Percentiles rank a stretch among this genome's conserved stretches.
These are phyloP conservation scores for Phaethornis superciliosus DNA, from an alignment of 2,113 vertebrate genomes.

Conservation along the genomic window DNA sequence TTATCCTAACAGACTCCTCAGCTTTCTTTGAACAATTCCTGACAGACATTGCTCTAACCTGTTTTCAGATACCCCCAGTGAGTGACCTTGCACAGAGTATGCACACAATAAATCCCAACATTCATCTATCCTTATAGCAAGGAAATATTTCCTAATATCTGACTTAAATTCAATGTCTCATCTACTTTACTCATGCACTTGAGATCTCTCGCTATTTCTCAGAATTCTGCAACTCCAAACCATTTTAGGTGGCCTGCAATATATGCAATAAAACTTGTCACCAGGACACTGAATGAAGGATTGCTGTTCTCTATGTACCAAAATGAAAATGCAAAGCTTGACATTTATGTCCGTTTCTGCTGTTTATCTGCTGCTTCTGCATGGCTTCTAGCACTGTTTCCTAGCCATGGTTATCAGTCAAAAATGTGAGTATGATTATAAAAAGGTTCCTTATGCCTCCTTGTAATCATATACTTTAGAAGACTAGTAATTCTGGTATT, in stretches of 20 bases:
- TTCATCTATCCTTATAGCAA: not conserved
- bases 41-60: not conserved
- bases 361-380: conserved; percentile 44
- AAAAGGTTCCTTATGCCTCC: not conserved
- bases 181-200: not conserved
- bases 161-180: not conserved
- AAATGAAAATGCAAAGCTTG: conserved; percentile 56
- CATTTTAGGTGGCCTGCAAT: conserved; percentile 4
- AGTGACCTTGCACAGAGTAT: not conserved
- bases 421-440: not conserved
- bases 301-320: not conserved
- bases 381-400: conserved; percentile 13
- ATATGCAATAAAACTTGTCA: conserved; percentile 34
- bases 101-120: not conserved
- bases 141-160: not conserved
- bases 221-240: not conserved
- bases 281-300: conserved; percentile 23
- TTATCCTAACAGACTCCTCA: not conserved
- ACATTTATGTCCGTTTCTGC: conserved; percentile 42
- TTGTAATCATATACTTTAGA: not conserved
- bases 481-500: not conserved
- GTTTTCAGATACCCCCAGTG: not conserved
- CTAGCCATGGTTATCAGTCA: not conserved
- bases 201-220: not conserved
- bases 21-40: not conserved